Evolutionary conservation across 2,797 vertebrate species (phyloP).

Genomic region (Liparis tanakae): DNA sequence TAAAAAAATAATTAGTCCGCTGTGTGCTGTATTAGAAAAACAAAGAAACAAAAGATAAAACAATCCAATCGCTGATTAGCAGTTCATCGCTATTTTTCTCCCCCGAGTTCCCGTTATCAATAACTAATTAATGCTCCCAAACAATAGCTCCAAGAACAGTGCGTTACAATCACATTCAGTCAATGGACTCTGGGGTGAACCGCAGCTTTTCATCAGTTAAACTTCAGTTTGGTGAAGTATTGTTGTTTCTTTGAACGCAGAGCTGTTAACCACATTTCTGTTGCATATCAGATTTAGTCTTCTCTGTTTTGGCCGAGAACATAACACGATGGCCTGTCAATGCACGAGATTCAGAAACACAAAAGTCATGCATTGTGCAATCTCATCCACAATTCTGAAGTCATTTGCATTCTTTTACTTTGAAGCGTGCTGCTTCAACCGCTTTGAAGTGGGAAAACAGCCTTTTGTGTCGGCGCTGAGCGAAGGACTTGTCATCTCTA

Average conservation of each 20-base stretch:
- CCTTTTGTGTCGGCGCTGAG: slow-evolving; percentile 67
- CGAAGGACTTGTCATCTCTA: slow-evolving; percentile 78
- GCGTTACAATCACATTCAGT: slow-evolving; percentile 55
- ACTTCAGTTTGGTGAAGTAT: slow-evolving; percentile 46
- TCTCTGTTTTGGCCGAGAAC: slow-evolving; percentile 49
- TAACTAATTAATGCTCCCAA: slow-evolving; percentile 73
- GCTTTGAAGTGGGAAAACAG: slow-evolving; percentile 69
- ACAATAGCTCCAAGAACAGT: slow-evolving; percentile 61
- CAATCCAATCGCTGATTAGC: slow-evolving; percentile 42
- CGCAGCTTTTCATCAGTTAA: slow-evolving; percentile 50
- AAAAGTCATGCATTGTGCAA: slow-evolving; percentile 65
- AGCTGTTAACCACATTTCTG: slow-evolving; percentile 57
- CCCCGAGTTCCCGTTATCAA: slow-evolving; percentile 59
- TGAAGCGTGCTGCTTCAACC: slow-evolving; percentile 56
- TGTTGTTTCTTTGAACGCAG: slow-evolving; percentile 44
- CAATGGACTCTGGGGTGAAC: slow-evolving; percentile 46
- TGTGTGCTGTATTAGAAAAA: slow-evolving; percentile 59
- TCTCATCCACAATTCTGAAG: slow-evolving; percentile 63
- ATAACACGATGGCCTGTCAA: slow-evolving; percentile 67
- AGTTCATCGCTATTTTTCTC: slow-evolving; percentile 31
- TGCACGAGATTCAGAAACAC: slow-evolving; percentile 46
- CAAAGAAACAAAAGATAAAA: slow-evolving; percentile 45
- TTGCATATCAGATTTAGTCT: slow-evolving; percentile 57
- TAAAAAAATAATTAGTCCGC: slow-evolving; percentile 61
- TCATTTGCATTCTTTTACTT: slow-evolving; percentile 72